A percentile compares a stretch with the other conserved stretches of the same genome.
These are phyloP conservation scores for Pithecia hirsuta DNA, from an alignment of 2,797 vertebrate species.

Conservation along the genomic window DNA sequence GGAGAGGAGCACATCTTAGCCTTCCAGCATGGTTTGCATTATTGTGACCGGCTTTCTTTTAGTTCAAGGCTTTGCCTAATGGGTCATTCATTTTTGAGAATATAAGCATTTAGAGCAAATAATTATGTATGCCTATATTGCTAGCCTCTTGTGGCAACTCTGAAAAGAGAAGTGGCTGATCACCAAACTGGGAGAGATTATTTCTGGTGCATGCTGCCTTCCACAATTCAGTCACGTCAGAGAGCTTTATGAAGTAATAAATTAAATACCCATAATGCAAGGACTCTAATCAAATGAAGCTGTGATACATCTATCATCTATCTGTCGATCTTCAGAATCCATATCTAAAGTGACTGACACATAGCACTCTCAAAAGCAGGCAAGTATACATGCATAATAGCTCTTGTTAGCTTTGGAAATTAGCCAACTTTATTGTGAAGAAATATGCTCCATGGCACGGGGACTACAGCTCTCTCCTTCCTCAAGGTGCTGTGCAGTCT, in stretches of 20 bases:
- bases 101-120: neutral
- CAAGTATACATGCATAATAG: neutral
- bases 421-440: neutral
- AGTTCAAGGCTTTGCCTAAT: slow-evolving; percentile 18
- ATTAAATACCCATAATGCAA: neutral
- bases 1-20: neutral
- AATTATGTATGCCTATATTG: neutral
- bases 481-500: neutral
- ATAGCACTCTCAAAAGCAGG: neutral
- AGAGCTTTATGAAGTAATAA: neutral
- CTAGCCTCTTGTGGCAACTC: neutral
- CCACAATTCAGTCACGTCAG: neutral
- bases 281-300: neutral
- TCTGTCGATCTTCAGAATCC: neutral
- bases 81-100: slow-evolving; percentile 42
- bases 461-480: neutral
- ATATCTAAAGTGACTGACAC: neutral
- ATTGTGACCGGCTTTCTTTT: slow-evolving; percentile 22
- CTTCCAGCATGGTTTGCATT: neutral
- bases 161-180: neutral
- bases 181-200: neutral
- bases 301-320: neutral
- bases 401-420: neutral
- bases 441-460: neutral
- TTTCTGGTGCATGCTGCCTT: neutral